A percentile compares a stretch with the other conserved stretches of the same genome.
phyloP scores from a whole-genome alignment of 2,113 vertebrate species.

The Chaetodon auriga region DNA sequence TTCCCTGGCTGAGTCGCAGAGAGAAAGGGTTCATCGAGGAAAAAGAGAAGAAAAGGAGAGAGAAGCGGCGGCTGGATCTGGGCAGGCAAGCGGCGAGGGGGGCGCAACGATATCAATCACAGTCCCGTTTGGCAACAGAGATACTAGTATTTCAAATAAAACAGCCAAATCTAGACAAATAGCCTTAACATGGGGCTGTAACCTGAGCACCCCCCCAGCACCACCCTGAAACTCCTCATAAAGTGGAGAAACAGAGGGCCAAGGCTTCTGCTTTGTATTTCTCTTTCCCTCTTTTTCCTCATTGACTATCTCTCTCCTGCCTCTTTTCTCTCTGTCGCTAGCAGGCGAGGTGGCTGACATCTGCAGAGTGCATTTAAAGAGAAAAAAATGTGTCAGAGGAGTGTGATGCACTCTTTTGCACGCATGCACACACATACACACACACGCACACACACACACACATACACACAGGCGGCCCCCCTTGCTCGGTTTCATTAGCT shows the following conservation, averaged over 20 bases:
- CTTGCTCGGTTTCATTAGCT: constrained; percentile 95
- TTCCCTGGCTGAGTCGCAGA: constrained; percentile 50
- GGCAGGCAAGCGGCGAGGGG: constrained; percentile 41
- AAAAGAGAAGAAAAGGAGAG: constrained; percentile 47
- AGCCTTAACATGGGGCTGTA: constrained; percentile 79
- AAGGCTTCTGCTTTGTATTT: constrained; percentile 56
- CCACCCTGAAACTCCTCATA: constrained; percentile 73
- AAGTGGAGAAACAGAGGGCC: constrained; percentile 61
- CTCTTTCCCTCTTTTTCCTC: constrained; percentile 18
- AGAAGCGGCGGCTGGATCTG: constrained; percentile 74
- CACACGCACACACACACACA: constrained; percentile 64
- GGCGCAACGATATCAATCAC: constrained; percentile 79
- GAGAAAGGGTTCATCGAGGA: constrained; percentile 59
- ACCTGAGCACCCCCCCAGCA: constrained; percentile 70
- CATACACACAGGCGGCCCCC: constrained; percentile 77
- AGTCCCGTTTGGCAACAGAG: constrained; percentile 87
- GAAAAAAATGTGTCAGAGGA: constrained; percentile 98
- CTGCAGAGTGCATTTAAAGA: constrained; percentile 99
- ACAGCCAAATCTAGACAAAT: constrained; percentile 80
- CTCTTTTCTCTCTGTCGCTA: constrained; percentile 85
- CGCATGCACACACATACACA: constrained; percentile 81
- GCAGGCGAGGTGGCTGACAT: constrained; percentile 91
- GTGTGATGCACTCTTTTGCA: constrained; percentile 88
- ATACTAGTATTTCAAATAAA: constrained; percentile 86
- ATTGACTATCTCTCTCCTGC: constrained; percentile 69